phyloP scores from a whole-genome alignment of 2,113 vertebrate genomes.

The Xenopus laevis region DNA sequence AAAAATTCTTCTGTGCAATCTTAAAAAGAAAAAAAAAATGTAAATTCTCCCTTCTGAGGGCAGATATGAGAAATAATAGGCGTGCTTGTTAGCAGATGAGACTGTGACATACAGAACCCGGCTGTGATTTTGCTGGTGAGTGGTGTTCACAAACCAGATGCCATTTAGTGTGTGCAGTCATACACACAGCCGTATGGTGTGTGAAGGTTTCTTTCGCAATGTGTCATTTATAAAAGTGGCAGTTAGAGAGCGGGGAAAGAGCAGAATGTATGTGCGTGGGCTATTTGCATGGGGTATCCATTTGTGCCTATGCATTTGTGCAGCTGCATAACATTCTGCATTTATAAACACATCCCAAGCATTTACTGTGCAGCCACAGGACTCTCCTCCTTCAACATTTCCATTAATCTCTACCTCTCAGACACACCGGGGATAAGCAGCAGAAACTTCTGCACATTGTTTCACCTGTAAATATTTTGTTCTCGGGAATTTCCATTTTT shows the following conservation, averaged over 20 bases:
- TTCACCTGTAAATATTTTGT: no score
- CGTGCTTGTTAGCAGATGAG: conserved; percentile 29
- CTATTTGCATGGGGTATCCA: neutral
- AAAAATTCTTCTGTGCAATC: neutral
- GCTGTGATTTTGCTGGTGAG: conserved; percentile 27
- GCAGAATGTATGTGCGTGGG: neutral
- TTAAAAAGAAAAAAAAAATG: no score
- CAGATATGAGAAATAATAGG: conserved; percentile 25
- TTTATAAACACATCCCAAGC: neutral
- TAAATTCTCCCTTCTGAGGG: neutral
- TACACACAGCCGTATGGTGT: conserved; percentile 33
- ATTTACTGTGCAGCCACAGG: neutral
- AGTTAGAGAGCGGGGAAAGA: neutral
- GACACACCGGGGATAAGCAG: no score
- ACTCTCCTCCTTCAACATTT: neutral
- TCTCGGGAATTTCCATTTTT: no score
- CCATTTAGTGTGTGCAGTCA: conserved; percentile 27
- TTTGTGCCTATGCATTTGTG: neutral
- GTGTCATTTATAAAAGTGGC: neutral
- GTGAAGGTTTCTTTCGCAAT: conserved; percentile 23
- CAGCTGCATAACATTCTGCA: neutral
- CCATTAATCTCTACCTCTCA: no score
- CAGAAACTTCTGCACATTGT: no score
- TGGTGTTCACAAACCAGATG: conserved; percentile 41
- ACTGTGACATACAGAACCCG: conserved; percentile 29